phyloP scores from a whole-genome alignment of 2,888 invertebrate species.

The Myathropa florea region DNA sequence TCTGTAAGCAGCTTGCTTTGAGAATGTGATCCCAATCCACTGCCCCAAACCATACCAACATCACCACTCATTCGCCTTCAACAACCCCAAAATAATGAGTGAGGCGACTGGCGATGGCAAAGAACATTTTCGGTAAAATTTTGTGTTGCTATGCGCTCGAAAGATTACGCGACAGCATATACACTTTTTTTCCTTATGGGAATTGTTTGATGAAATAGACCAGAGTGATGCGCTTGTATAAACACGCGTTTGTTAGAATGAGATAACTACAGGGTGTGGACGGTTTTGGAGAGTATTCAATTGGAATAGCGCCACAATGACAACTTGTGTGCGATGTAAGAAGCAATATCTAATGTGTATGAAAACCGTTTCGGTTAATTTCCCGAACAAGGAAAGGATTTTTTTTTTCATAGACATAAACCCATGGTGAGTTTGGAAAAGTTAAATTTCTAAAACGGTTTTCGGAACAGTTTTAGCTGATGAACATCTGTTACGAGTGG shows the following conservation, averaged over 20 bases:
- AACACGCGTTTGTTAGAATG: slow-evolving; percentile 38
- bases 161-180: slow-evolving; percentile 65
- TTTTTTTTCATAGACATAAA: background rate
- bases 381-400: background rate
- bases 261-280: slow-evolving; percentile 54
- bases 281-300: slow-evolving; percentile 49
- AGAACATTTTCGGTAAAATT: slow-evolving; percentile 57
- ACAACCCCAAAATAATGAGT: slow-evolving; percentile 55
- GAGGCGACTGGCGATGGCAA: slow-evolving; percentile 36
- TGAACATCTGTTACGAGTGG: background rate
- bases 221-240: slow-evolving; percentile 46
- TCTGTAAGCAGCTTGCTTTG: background rate
- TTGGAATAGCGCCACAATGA: slow-evolving; percentile 25
- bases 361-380: slow-evolving; percentile 18
- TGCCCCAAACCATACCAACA: slow-evolving; percentile 6
- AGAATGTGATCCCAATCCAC: background rate
- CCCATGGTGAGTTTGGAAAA: background rate
- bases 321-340: background rate
- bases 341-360: background rate
- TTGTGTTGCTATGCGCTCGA: slow-evolving; percentile 68
- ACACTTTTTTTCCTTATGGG: slow-evolving; percentile 53
- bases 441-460: background rate
- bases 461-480: background rate
- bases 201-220: slow-evolving; percentile 54
- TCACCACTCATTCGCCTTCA: background rate